Percentiles rank a stretch among this genome's conserved stretches.
These are phyloP conservation scores for Salvator merianae DNA, from an alignment of 2,113 vertebrate genomes.

Conservation along the genomic window DNA sequence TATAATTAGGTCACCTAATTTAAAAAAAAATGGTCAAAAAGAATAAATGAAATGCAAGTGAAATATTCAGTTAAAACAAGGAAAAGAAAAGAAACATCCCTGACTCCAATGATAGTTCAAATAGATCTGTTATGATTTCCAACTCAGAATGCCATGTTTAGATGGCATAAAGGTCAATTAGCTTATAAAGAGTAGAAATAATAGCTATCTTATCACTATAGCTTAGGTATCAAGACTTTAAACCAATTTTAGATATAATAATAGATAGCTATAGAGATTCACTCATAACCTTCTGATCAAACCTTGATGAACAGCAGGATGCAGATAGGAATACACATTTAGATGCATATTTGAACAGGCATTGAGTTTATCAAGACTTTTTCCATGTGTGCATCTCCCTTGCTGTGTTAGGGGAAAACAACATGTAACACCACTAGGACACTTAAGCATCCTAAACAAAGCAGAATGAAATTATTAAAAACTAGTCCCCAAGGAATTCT, in stretches of 20 bases:
- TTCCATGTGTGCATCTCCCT: not conserved
- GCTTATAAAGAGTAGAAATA: not conserved
- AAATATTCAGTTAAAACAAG: not conserved
- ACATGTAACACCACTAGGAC: not conserved
- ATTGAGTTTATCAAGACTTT: not conserved
- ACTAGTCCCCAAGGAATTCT: not conserved
- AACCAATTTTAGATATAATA: not conserved
- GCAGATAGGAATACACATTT: not conserved
- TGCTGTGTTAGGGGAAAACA: not conserved
- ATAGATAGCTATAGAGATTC: not conserved
- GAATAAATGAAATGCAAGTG: not conserved
- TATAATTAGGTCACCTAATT: not conserved
- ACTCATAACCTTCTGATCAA: not conserved
- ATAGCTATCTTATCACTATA: slow-evolving; percentile 14
- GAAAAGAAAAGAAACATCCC: not conserved
- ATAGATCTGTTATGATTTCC: not conserved
- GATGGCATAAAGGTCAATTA: not conserved
- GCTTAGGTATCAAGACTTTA: not conserved
- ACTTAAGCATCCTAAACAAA: not conserved
- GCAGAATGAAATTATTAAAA: slow-evolving; percentile 8
- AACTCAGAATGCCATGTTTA: not conserved
- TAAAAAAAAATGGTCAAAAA: not conserved
- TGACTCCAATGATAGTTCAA: not conserved
- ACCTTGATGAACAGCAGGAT: not conserved
- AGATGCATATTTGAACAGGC: not conserved